phyloP scores from a whole-genome alignment of 2,113 vertebrate genomes.

The Sander lucioperca region DNA sequence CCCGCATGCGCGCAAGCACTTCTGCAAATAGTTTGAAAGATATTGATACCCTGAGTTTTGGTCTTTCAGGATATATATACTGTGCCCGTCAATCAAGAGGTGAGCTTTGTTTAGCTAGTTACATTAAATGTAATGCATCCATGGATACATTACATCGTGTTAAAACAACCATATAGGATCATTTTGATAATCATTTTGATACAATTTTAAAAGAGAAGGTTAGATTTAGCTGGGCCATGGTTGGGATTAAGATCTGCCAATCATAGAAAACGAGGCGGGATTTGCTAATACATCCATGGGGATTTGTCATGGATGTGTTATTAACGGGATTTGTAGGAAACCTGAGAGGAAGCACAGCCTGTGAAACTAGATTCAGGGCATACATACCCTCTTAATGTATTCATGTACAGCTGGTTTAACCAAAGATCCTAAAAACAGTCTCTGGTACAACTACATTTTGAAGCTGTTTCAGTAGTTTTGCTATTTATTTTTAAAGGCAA shows the following conservation, averaged over 20 bases:
- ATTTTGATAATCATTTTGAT: too few relatives aligned
- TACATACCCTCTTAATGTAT: too few relatives aligned
- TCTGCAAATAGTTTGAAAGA: background rate
- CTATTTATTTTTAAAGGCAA: background rate
- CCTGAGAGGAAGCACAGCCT: background rate
- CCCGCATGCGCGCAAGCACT: slow-evolving; percentile 67
- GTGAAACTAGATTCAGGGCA: background rate
- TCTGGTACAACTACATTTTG: slow-evolving; percentile 1
- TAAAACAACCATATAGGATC: background rate
- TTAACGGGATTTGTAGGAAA: background rate
- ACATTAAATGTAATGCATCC: too few relatives aligned
- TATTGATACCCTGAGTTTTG: background rate
- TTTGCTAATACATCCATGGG: too few relatives aligned
- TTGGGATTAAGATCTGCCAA: background rate
- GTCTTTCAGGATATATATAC: slow-evolving; percentile 27
- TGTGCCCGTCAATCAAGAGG: background rate
- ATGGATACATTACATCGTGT: background rate
- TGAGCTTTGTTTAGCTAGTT: background rate
- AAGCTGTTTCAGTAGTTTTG: background rate
- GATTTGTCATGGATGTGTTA: too few relatives aligned
- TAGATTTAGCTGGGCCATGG: background rate
- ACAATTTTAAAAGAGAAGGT: background rate
- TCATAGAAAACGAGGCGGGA: background rate
- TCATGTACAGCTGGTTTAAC: too few relatives aligned
- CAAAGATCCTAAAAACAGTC: too few relatives aligned